A percentile compares a stretch with the other conserved stretches of the same genome.
phyloP scores from a whole-genome alignment of 2,888 invertebrate species.

The Ennomos fuscantarius region DNA sequence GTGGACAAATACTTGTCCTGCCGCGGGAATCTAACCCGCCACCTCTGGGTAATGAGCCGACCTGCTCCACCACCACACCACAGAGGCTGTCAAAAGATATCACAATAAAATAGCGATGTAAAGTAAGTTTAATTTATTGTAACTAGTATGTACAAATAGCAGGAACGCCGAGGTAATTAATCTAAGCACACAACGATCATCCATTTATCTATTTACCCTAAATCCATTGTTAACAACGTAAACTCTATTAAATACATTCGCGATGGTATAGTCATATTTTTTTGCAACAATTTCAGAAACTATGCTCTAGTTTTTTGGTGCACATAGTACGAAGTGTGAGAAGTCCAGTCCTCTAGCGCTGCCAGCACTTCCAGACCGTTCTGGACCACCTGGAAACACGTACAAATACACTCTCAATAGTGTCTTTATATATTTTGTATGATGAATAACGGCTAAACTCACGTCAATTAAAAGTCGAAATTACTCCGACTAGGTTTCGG shows the following conservation, averaged over 20 bases:
- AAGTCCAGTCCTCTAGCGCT: slow-evolving; percentile 94
- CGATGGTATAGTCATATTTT: neutral
- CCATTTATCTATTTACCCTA: slow-evolving; percentile 25
- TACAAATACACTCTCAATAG: neutral
- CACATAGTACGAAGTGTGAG: slow-evolving; percentile 93
- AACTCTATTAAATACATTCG: slow-evolving; percentile 1
- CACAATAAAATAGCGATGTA: no score
- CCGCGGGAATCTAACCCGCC: no score
- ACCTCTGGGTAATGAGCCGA: no score
- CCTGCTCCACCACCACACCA: no score
- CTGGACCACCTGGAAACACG: slow-evolving; percentile 90
- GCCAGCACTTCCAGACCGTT: slow-evolving; percentile 95
- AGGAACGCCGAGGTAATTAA: slow-evolving; percentile 22
- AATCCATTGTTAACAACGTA: slow-evolving; percentile 25
- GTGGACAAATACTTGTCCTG: no score
- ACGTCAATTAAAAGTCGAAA: no score
- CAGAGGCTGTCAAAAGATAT: no score
- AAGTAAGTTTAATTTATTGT: no score
- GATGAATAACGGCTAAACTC: no score
- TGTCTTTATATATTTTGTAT: no score
- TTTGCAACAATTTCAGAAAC: neutral
- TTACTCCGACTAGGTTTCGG: no score
- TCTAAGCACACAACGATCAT: slow-evolving; percentile 20
- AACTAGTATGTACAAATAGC: slow-evolving; percentile 5
- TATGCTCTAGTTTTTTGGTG: no score